Evolutionary conservation across 2,888 invertebrate species (phyloP).

Genomic region (Stenotaenia linearis): DNA sequence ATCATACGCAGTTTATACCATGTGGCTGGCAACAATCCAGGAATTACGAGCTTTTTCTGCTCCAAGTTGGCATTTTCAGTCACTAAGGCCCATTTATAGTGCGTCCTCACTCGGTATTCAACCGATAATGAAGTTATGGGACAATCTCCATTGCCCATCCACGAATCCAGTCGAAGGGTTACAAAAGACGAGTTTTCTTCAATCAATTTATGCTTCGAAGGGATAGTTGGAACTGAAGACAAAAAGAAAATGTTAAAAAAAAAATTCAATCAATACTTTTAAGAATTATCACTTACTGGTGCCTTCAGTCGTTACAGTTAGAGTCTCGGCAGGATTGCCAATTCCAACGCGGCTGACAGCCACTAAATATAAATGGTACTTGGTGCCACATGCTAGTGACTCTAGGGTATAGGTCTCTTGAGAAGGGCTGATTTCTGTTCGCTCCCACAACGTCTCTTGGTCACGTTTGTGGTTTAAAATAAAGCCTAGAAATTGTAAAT

Average conservation of each 20-base stretch:
- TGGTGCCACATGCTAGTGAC: constrained; percentile 26
- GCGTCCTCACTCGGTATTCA: constrained; percentile 33
- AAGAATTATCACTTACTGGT: not conserved
- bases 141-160: constrained; percentile 36
- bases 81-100: constrained; percentile 34
- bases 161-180: constrained; percentile 35
- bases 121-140: constrained; percentile 35
- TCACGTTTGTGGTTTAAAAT: constrained; percentile 29
- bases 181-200: constrained; percentile 34
- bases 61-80: constrained; percentile 36
- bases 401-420: constrained; percentile 31
- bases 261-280: not conserved
- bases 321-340: constrained; percentile 31
- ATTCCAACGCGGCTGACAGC: constrained; percentile 31
- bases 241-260: not conserved
- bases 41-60: constrained; percentile 38
- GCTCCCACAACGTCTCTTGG: constrained; percentile 28
- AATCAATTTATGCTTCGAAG: constrained; percentile 34
- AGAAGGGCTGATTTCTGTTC: constrained; percentile 31
- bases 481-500: constrained; percentile 26
- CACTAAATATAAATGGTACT: constrained; percentile 30
- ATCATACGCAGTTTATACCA: constrained; percentile 48
- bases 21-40: constrained; percentile 46
- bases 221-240: constrained; percentile 33
- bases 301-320: constrained; percentile 28